phyloP scores from a whole-genome alignment of 35 echinoderm and acorn worm species.

The Hemicentrotus pulcherrimus region DNA sequence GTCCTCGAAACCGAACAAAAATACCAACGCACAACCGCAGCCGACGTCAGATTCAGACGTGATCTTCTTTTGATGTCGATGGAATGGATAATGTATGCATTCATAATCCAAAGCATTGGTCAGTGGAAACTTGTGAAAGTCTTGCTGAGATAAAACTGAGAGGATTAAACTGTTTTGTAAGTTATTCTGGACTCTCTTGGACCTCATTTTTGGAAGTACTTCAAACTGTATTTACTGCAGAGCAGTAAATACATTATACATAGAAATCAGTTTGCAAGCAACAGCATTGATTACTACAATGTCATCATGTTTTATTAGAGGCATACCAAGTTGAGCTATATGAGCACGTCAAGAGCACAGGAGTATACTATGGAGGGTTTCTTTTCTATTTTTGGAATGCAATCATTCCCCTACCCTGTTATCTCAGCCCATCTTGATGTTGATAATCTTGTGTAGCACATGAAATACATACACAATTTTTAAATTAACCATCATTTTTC shows the following conservation, averaged over 20 bases:
- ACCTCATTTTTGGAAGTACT: neutral
- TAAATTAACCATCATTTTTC: neutral
- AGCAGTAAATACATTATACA: neutral
- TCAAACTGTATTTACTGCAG: neutral
- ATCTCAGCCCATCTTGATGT: neutral
- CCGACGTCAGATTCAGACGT: constrained; percentile 27
- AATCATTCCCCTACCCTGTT: neutral
- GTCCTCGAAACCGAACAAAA: constrained; percentile 51
- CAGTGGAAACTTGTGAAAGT: neutral
- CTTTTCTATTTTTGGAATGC: neutral
- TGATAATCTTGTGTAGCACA: neutral
- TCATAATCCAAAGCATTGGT: neutral
- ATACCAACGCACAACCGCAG: constrained; percentile 26
- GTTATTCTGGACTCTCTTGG: neutral
- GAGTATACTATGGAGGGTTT: neutral
- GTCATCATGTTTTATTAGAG: neutral
- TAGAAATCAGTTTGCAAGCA: neutral
- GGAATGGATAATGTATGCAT: neutral
- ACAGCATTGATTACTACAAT: neutral
- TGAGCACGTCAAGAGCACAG: neutral
- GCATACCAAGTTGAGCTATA: neutral
- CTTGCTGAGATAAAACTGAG: neutral
- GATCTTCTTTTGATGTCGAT: constrained; percentile 42
- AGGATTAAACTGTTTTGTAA: neutral
- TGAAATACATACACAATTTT: neutral